Conservation (phyloP, 2,888 invertebrate genomes). For the Argyresthia albistria region DNA sequence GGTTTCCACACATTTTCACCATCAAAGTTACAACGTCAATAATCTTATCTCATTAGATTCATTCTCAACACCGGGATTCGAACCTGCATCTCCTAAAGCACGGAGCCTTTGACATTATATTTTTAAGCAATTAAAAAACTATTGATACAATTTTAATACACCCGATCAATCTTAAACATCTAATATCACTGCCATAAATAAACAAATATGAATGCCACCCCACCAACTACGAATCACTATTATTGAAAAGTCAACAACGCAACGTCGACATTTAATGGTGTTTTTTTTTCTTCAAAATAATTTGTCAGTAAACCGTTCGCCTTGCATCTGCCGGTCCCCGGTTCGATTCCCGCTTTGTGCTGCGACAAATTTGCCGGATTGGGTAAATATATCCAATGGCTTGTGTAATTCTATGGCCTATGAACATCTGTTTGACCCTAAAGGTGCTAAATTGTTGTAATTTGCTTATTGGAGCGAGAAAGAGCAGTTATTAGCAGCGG, state of each 20-base stretch:
- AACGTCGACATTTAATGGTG: not conserved
- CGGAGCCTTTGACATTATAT: not conserved
- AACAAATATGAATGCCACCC: not conserved
- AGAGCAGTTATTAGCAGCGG: not conserved
- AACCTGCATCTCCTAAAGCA: too few species aligned
- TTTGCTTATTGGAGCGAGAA: not conserved
- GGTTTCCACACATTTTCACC: too few species aligned
- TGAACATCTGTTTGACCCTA: not conserved
- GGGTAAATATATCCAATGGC: conserved; percentile 6
- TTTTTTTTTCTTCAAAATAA: too few species aligned
- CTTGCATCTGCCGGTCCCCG: conserved; percentile 6
- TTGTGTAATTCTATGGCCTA: not conserved
- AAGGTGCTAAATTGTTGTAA: not conserved
- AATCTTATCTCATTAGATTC: too few species aligned
- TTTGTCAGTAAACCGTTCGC: not conserved
- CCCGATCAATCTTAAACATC: not conserved
- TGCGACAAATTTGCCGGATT: not conserved
- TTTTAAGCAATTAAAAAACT: not conserved
- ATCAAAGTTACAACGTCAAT: too few species aligned
- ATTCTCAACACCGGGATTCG: too few species aligned
- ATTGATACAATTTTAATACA: not conserved
- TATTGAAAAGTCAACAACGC: not conserved
- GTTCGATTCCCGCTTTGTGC: conserved; percentile 4
- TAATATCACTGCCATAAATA: too few species aligned
- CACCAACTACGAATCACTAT: not conserved